Conservation (phyloP, 2,888 invertebrate genomes). For the Cheilosia grossa region DNA sequence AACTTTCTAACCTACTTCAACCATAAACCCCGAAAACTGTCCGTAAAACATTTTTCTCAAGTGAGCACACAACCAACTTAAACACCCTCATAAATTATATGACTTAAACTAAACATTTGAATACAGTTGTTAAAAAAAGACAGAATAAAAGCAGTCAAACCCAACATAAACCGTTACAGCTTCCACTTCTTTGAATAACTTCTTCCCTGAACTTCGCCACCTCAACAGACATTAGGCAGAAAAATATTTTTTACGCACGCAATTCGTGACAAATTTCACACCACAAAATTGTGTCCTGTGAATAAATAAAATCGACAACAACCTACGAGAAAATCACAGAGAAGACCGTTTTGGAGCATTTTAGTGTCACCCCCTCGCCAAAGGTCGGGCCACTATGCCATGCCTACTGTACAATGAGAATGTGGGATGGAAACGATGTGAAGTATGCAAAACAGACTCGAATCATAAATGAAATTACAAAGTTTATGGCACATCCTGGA, state of each 20-base stretch:
- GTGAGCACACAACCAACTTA: not conserved
- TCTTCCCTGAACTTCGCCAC: conserved; percentile 29
- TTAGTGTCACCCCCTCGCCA: conserved; percentile 53
- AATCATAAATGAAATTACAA: conserved; percentile 75
- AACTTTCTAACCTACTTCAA: conserved; percentile 1
- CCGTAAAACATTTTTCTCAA: conserved; percentile 45
- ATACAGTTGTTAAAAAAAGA: conserved; percentile 60
- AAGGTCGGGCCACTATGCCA: conserved; percentile 21
- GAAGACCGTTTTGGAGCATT: conserved; percentile 65
- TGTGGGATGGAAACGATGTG: conserved; percentile 35
- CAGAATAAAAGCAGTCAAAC: not conserved
- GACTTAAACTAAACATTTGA: conserved; percentile 54
- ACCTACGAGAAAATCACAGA: conserved; percentile 68
- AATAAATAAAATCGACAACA: conserved; percentile 67
- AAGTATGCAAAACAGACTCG: conserved; percentile 71
- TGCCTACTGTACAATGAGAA: conserved; percentile 8
- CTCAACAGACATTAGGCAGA: conserved; percentile 39
- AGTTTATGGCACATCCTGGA: conserved; percentile 71
- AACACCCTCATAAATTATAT: conserved; percentile 43
- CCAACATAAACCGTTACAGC: conserved; percentile 53
- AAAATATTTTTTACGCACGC: conserved; percentile 19
- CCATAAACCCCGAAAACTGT: conserved; percentile 23
- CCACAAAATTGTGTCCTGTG: conserved; percentile 70
- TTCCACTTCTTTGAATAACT: conserved; percentile 32
- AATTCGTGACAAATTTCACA: conserved; percentile 71